phyloP scores from a whole-genome alignment of 2,113 vertebrate genomes.

The Hippocampus abdominalis region DNA sequence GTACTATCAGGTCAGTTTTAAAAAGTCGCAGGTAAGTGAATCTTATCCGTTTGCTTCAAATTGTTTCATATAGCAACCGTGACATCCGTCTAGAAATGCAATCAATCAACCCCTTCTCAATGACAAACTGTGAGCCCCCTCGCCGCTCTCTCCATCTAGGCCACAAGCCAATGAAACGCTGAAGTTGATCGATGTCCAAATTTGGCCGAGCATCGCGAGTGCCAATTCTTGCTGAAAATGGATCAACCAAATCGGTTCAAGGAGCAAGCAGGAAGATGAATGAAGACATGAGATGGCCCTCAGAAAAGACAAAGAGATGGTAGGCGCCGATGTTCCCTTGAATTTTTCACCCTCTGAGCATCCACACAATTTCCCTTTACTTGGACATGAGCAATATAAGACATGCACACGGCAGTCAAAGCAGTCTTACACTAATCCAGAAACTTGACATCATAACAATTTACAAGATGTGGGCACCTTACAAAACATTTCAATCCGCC shows the following conservation, averaged over 20 bases:
- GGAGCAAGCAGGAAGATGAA: not conserved
- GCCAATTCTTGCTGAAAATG: slow-evolving; percentile 4
- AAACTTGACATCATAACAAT: too few species aligned
- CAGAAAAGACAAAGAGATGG: slow-evolving; percentile 16
- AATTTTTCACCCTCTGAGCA: too few species aligned
- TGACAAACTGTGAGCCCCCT: slow-evolving; percentile 44
- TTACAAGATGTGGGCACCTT: too few species aligned
- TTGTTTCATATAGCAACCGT: slow-evolving; percentile 56
- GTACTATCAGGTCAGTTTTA: not conserved
- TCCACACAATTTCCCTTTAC: too few species aligned
- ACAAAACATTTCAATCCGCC: too few species aligned
- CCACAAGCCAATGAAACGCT: slow-evolving; percentile 29
- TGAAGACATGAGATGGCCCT: not conserved
- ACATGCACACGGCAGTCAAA: too few species aligned
- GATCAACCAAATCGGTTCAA: slow-evolving; percentile 2
- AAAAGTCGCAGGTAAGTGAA: slow-evolving; percentile 22
- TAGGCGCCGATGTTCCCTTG: slow-evolving; percentile 45
- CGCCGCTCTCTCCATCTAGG: slow-evolving; percentile 25
- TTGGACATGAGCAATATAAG: too few species aligned
- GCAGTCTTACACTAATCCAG: too few species aligned
- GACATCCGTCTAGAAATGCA: slow-evolving; percentile 25
- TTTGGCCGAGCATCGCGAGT: not conserved
- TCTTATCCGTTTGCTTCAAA: slow-evolving; percentile 50
- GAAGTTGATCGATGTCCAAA: slow-evolving; percentile 27
- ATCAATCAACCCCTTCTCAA: slow-evolving; percentile 59